A percentile compares a stretch with the other conserved stretches of the same genome.
These are phyloP conservation scores for Synanceia verrucosa DNA, from an alignment of 2,797 vertebrate genomes.

Conservation along the genomic window DNA sequence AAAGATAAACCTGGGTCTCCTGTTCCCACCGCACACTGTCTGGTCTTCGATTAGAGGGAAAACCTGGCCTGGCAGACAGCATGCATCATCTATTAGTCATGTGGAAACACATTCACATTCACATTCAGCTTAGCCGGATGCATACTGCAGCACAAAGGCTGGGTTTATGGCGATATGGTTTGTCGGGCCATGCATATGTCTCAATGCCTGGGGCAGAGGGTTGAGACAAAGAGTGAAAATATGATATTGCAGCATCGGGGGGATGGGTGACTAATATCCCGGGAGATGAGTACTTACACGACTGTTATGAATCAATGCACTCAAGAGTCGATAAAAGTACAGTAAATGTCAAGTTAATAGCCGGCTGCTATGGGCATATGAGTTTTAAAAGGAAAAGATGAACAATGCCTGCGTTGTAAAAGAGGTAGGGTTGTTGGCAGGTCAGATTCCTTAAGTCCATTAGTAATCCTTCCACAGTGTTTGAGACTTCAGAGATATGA, in stretches of 20 bases:
- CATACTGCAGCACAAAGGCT: constrained; percentile 60
- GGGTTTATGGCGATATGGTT: constrained; percentile 72
- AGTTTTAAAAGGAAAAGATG: constrained; percentile 77
- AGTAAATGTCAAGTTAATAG: constrained; percentile 78
- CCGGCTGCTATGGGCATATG: constrained; percentile 51
- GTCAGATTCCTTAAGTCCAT: constrained; percentile 73
- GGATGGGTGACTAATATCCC: constrained; percentile 65
- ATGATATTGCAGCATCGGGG: constrained; percentile 69
- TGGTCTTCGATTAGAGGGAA: constrained; percentile 47
- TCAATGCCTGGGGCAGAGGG: constrained; percentile 59
- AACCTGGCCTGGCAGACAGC: constrained; percentile 62
- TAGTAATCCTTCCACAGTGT: constrained; percentile 43
- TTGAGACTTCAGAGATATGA: constrained; percentile 36
- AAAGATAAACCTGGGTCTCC: constrained; percentile 16
- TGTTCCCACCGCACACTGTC: constrained; percentile 63
- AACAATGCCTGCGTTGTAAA: constrained; percentile 75
- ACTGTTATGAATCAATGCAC: constrained; percentile 80
- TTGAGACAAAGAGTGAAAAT: constrained; percentile 73
- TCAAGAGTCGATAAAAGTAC: constrained; percentile 76
- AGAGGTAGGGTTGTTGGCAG: constrained; percentile 66
- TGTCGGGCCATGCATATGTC: constrained; percentile 60
- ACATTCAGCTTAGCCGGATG: constrained; percentile 63
- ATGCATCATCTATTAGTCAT: constrained; percentile 80
- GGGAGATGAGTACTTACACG: constrained; percentile 69
- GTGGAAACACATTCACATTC: constrained; percentile 75